phyloP scores from a whole-genome alignment of 2,113 vertebrate species.

The Etia nguti region DNA sequence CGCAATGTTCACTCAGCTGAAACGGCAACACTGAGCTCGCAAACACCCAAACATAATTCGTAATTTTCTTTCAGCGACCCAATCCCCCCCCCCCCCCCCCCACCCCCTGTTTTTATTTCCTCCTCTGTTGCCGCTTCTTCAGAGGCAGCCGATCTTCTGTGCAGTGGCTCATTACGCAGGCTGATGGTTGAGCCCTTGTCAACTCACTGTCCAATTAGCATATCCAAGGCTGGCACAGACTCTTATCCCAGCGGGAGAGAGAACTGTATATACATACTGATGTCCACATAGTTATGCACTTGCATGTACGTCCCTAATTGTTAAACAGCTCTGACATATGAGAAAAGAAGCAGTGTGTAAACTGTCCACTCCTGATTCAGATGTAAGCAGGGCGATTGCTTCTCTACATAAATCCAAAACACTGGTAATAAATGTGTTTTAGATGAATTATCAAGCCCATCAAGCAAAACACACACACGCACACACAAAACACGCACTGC shows the following conservation, averaged over 20 bases:
- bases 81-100: background rate
- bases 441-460: background rate
- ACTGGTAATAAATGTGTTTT: background rate
- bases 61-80: constrained; percentile 27
- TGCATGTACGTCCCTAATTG: constrained; percentile 45
- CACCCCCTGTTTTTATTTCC: background rate
- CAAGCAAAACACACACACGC: background rate
- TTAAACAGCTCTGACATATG: constrained; percentile 23
- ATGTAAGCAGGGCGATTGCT: background rate
- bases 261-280: constrained; percentile 56
- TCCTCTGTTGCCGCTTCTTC: constrained; percentile 21
- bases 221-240: constrained; percentile 52
- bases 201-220: constrained; percentile 70
- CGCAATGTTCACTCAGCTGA: background rate
- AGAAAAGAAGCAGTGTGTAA: background rate
- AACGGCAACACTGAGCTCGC: background rate
- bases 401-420: background rate
- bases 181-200: constrained; percentile 66
- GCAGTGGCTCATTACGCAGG: constrained; percentile 59
- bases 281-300: constrained; percentile 50
- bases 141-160: constrained; percentile 36
- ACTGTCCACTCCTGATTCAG: background rate
- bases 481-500: background rate
- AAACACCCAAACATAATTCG: constrained; percentile 4
- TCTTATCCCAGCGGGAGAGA: constrained; percentile 29